Percentiles rank a stretch among this genome's conserved stretches.
phyloP scores from a whole-genome alignment of 1,140 invertebrate species.

The Notospermus geniculatus region DNA sequence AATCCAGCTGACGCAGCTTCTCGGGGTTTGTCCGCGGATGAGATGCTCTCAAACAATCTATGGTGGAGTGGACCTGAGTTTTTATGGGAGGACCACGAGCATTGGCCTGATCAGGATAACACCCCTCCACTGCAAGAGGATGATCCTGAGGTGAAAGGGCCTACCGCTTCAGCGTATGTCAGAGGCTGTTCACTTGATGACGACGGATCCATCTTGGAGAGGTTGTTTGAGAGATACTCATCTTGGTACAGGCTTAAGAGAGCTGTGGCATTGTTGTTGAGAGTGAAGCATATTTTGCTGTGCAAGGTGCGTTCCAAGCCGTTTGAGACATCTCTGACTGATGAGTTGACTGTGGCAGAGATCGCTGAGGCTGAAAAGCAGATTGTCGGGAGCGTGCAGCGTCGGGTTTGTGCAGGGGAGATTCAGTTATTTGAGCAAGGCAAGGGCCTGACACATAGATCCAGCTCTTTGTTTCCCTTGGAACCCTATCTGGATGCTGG shows the following conservation, averaged over 20 bases:
- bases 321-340: too few relatives aligned
- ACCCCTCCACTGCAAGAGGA: too few relatives aligned
- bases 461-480: not conserved
- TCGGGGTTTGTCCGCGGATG: not conserved
- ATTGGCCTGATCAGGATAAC: too few relatives aligned
- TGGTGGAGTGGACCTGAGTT: not conserved
- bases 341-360: not conserved
- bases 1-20: too few relatives aligned
- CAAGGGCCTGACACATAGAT: not conserved
- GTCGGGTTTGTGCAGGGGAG: not conserved
- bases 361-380: not conserved
- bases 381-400: not conserved
- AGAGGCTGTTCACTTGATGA: not conserved
- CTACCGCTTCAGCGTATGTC: not conserved
- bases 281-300: not conserved
- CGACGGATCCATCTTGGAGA: not conserved
- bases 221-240: not conserved
- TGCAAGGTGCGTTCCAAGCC: too few relatives aligned
- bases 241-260: not conserved
- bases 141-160: too few relatives aligned
- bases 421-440: not conserved
- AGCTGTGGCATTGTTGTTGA: not conserved
- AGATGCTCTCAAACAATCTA: not conserved
- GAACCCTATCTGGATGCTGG: not conserved
- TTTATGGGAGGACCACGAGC: not conserved